Base-by-base conservation (phyloP, 2,797 vertebrate genomes). In the Heteromormyrus szaboi region DNA sequence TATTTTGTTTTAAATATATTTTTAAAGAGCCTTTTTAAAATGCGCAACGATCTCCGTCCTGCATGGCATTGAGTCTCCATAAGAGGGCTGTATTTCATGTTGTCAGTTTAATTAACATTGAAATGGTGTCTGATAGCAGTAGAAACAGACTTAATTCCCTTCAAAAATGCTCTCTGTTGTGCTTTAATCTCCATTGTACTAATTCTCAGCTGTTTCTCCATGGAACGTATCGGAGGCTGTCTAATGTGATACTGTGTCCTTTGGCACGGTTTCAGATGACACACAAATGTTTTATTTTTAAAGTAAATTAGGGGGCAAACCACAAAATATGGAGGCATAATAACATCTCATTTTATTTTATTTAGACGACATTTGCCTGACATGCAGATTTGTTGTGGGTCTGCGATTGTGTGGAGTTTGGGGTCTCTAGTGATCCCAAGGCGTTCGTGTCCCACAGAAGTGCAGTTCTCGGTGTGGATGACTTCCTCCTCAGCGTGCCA, bases 61-160 rank as follows among this genome's bases (percentile, higher is more conserved):
- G 72, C 41, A 19, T 37, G 12, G 68, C 33, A 44, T 17, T 44
- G 37, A 17, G 33, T 79, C 17, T 79, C 72, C 37, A n/a, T 79
- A 79, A 41, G 37, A 44, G 17, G 72, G 17, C 72, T n/a, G 37
- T 79, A 79, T 79, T 79, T 79, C 37, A 79, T 44, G 14, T 79
- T 79, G 72, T 79, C 72, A 79, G 72, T 44, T 79, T 79, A 79
- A 79, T 79, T 79, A 79, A 44, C 41, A 44, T 44, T 79, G 72
- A 79, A 79, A 79, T 79, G 72, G 72, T 79, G 72, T 79, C 72
- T 79, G 72, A 79, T 79, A 79, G 33, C 72, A 44, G 72, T 79
- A n/a, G 72, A 79, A 44, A 79, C 37, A 12, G 72, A 79, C 37
- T 79, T 79, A 79, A 79, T 79, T 79, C 37, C 37, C 37, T 44